Percentiles rank a stretch among this genome's conserved stretches.
Evolutionary conservation across 2,113 vertebrate genomes (phyloP).

Genomic region (Nettapus auritus): DNA sequence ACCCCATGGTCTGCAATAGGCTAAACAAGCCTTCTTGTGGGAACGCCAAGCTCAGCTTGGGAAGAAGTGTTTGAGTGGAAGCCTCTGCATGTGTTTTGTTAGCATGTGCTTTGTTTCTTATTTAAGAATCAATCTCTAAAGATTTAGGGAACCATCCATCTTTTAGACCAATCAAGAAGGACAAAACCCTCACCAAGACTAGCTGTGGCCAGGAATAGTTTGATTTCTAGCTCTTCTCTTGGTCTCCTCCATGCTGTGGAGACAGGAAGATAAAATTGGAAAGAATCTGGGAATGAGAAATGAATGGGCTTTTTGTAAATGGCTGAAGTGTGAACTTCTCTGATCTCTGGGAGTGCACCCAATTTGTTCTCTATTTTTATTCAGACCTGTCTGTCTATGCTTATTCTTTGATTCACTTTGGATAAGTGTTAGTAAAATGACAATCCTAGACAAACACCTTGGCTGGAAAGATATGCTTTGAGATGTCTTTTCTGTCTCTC

Average conservation of each 20-base stretch:
- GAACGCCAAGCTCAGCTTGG: background rate
- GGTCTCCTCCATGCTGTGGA: background rate
- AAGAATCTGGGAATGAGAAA: background rate
- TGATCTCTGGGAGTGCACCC: background rate
- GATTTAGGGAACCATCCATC: rapidly evolving
- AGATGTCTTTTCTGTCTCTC: background rate
- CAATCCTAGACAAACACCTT: background rate
- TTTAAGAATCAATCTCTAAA: background rate
- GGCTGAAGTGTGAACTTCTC: background rate
- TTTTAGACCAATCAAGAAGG: background rate
- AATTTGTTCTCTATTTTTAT: background rate
- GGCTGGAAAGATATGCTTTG: background rate
- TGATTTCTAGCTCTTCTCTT: background rate
- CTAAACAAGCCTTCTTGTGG: background rate
- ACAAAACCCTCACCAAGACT: background rate
- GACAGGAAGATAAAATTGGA: background rate
- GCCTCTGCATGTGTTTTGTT: rapidly evolving
- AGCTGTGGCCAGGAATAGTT: background rate
- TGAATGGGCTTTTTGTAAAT: background rate
- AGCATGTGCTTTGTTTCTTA: rapidly evolving
- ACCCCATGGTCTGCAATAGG: background rate
- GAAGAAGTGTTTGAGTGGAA: background rate
- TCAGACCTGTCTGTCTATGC: background rate
- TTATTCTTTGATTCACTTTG: background rate
- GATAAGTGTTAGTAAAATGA: background rate